Conservation (phyloP, 1,140 invertebrate genomes). For the Trichonephila inaurata region DNA sequence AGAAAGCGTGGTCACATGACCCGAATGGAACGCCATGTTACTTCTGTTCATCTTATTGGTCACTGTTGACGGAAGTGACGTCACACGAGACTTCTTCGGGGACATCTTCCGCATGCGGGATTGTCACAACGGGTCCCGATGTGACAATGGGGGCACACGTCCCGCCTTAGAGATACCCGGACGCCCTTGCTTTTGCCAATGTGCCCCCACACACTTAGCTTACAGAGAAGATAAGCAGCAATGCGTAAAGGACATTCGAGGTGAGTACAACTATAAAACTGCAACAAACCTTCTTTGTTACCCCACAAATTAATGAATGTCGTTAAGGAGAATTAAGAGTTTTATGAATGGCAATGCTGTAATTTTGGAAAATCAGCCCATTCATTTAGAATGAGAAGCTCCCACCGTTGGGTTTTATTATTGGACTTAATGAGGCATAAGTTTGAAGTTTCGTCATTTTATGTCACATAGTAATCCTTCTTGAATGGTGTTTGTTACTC, state of each 20-base stretch:
- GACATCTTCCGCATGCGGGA: slow-evolving; percentile 74
- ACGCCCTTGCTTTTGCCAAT: slow-evolving; percentile 83
- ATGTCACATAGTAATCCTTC: background rate
- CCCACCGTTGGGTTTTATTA: background rate
- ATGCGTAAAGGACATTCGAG: slow-evolving; percentile 87
- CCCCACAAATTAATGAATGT: background rate
- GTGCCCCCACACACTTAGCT: slow-evolving; percentile 84
- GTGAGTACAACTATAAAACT: slow-evolving; percentile 81
- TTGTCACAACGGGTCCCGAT: slow-evolving; percentile 61
- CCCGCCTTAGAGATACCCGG: slow-evolving; percentile 68
- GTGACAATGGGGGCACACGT: slow-evolving; percentile 36
- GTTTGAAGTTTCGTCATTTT: background rate
- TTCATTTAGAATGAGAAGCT: background rate
- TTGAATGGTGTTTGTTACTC: background rate
- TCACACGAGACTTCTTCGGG: slow-evolving; percentile 73
- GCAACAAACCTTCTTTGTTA: background rate
- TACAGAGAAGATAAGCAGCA: slow-evolving; percentile 87
- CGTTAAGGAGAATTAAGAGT: background rate
- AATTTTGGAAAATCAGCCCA: background rate
- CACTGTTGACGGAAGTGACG: slow-evolving; percentile 38
- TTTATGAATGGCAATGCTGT: background rate
- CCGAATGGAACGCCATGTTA: slow-evolving; percentile 68
- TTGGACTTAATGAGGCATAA: background rate
- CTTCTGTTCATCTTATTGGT: slow-evolving; percentile 5
- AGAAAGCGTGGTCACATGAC: background rate